Conservation (phyloP, 2,113 vertebrate genomes). For the Rutilus rutilus region DNA sequence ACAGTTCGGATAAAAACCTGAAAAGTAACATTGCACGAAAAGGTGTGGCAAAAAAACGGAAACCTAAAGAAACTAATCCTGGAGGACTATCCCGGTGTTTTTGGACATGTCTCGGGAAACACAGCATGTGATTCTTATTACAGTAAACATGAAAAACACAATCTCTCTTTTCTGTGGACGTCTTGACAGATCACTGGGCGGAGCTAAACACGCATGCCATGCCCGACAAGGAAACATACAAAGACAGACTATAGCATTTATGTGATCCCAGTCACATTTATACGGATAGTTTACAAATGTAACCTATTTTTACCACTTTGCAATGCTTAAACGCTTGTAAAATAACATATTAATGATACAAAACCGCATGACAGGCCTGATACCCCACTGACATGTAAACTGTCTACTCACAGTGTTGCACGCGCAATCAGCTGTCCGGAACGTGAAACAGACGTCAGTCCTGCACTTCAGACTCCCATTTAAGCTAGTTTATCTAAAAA, state of each 20-base stretch:
- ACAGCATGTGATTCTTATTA: neutral
- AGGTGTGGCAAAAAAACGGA: slow-evolving; percentile 14
- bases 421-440: slow-evolving; percentile 4
- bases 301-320: neutral
- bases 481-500: neutral
- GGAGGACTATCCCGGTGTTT: neutral
- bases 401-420: slow-evolving; percentile 20
- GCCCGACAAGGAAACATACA: neutral
- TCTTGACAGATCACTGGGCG: slow-evolving; percentile 11
- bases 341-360: neutral
- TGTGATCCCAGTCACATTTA: neutral
- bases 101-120: neutral
- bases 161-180: neutral
- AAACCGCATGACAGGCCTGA: neutral
- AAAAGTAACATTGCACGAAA: slow-evolving; percentile 25
- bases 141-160: neutral
- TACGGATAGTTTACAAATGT: neutral
- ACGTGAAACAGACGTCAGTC: slow-evolving; percentile 2
- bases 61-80: neutral
- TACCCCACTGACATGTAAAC: neutral
- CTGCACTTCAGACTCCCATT: slow-evolving; percentile 8
- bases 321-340: neutral
- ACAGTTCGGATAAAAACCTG: neutral
- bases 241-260: neutral
- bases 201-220: neutral